These are phyloP conservation scores for Cyprinodon tularosa DNA, from an alignment of 2,113 vertebrate species.

Conservation along the genomic window DNA sequence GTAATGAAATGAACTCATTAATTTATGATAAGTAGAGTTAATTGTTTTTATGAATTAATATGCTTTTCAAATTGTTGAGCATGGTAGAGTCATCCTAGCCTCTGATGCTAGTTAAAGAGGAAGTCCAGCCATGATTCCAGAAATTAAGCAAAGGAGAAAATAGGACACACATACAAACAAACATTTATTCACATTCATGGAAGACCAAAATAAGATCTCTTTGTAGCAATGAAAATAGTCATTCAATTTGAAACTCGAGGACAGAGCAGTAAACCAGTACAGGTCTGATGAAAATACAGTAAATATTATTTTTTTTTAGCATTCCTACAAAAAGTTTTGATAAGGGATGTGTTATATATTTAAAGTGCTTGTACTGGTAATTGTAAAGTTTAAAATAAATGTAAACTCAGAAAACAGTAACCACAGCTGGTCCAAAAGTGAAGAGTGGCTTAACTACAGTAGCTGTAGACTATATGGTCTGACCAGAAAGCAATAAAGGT, in stretches of 20 bases:
- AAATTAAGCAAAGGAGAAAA: not conserved
- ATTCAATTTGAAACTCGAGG: slow-evolving; percentile 24
- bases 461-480: slow-evolving; percentile 41
- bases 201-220: slow-evolving; percentile 66
- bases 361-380: slow-evolving; percentile 15
- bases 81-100: not conserved
- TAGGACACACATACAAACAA: slow-evolving; percentile 19
- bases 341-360: not conserved
- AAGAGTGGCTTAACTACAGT: slow-evolving; percentile 42
- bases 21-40: too few species aligned
- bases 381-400: slow-evolving; percentile 55
- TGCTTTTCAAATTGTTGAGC: too few species aligned
- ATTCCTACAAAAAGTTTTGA: slow-evolving; percentile 4
- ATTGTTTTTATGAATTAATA: too few species aligned
- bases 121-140: not conserved
- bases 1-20: not conserved
- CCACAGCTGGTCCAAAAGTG: slow-evolving; percentile 71
- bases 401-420: slow-evolving; percentile 56
- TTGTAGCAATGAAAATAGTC: slow-evolving; percentile 39
- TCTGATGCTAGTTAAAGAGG: not conserved
- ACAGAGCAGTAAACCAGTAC: slow-evolving; percentile 8
- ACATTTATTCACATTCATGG: slow-evolving; percentile 46
- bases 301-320: not conserved
- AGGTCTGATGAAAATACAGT: not conserved
- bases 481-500: slow-evolving; percentile 21